Base-by-base conservation (phyloP, 2,113 vertebrate genomes). In the Chloebia gouldiae region DNA sequence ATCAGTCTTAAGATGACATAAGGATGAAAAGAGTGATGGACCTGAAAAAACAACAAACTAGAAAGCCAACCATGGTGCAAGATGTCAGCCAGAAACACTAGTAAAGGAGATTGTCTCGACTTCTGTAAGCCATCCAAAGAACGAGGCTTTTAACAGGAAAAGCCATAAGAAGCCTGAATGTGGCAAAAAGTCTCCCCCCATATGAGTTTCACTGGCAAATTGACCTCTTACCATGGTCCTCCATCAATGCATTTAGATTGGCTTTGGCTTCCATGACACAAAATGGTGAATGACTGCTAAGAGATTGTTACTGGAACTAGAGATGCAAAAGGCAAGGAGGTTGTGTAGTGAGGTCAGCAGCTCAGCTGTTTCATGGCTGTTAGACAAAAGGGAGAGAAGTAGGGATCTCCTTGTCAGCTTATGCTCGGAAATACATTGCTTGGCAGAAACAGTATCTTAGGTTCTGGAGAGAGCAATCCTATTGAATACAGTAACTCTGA, bases 291-390 rank as follows among this genome's bases (percentile, higher is more conserved):
- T 45, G 47, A 81, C 63, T 90, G 86, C 35, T 45, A 47, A 91
- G 40, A 90, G 19, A 85, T 83, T 71, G 82, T 7, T 83, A 71
- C 71, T 92, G 54, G 57, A 90, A 81, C 23, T 92, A 71, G 42
- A 65, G 56, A 87, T 47, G 40, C 0, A 0, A 90, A 82, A 90
- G 57, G 53, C 79, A 92, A 80, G 53, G 10, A 88, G 33, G 57
- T 69, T 3, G 10, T 44, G 79, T 20, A 56, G 8, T 24, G 42
- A 4, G 1, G 23, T 61, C 19, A 80, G 64, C 49, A 73, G 60
- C 50, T 44, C 5, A 81, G 81, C n/a, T 31, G 2, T 51, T 53
- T 25, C 35, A 64, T 0, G 24, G 79, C 86, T 68, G 27, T 57
- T 49, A 81, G 35, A 81, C 39, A 68, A 45, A 42, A 64, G 44